phyloP scores from a whole-genome alignment of 2,113 vertebrate species.

The Leucoraja erinaceus region DNA sequence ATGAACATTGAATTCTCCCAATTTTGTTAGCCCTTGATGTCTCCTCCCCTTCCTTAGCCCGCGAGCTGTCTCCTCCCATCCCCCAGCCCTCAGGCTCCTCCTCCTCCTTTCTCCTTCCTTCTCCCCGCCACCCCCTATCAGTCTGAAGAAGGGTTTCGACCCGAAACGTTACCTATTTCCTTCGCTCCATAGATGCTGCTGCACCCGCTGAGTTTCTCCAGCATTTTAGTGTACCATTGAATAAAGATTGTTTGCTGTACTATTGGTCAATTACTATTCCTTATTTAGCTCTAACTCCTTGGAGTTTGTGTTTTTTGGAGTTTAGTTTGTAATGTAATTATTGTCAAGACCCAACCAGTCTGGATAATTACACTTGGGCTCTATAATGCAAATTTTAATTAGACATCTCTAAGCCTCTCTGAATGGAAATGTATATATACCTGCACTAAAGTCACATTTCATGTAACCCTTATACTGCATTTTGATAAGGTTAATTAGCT shows the following conservation, averaged over 20 bases:
- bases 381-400: not conserved
- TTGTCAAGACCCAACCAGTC: not conserved
- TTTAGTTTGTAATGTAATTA: not conserved
- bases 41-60: no score
- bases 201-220: no score
- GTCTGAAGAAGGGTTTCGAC: no score
- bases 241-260: not conserved
- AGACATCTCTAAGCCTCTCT: not conserved
- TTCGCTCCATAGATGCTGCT: no score
- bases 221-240: no score
- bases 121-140: no score
- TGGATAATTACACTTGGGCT: not conserved
- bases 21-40: no score
- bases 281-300: not conserved
- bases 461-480: not conserved
- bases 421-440: conserved; percentile 5
- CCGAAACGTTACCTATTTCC: no score
- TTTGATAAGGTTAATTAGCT: conserved; percentile 29
- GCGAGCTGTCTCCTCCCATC: no score
- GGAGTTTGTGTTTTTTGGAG: not conserved
- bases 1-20: no score
- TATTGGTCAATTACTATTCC: not conserved
- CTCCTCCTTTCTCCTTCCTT: no score
- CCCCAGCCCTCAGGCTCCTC: no score
- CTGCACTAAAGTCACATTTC: not conserved